Base-by-base conservation (phyloP, 2,888 invertebrate species). In the Euplexia lucipara region DNA sequence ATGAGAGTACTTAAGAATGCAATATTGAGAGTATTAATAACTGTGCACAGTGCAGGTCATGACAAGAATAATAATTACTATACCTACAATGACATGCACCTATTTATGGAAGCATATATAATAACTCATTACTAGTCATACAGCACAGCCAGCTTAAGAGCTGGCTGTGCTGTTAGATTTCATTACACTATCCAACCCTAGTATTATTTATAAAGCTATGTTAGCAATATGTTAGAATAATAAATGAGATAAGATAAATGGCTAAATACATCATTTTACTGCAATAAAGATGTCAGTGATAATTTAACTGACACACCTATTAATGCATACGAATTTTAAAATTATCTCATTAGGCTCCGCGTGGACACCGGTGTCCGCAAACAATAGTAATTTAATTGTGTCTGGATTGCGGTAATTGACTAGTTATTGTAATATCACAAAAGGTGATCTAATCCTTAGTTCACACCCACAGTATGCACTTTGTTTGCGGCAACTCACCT, bases 401-500 rank as follows among this genome's bases (percentile, higher is more conserved):
- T n/a, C n/a, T n/a, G n/a, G n/a, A n/a, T n/a, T n/a, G n/a, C n/a
- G n/a, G n/a, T n/a, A n/a, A n/a, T n/a, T n/a, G n/a, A n/a, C n/a
- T n/a, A n/a, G n/a, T n/a, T n/a, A 58, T 62, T 44, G 7, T 54
- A 70, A 63, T 69, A 57, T 41, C 39, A 18, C 22, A 42, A 52
- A 49, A 12, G 37, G 68, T 81, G 77, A 78, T 37, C 77, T 84
- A 78, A 84, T 70, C 73, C 44, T 26, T 9, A 22, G 51, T 48
- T 54, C 56, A 66, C 74, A 71, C 65, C 70, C 59, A 74, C 67
- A 68, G 57, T 37, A 61, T 39, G 41, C 45, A 70, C 44, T 49
- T 37, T 26, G 26, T 26, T 16, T 58, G 30, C 60, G 16, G 26
- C 16, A 48, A 65, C 84, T 70, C 51, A 94, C 95, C 91, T 95